These are phyloP conservation scores for Nomada ruficornis DNA, from an alignment of 2,888 invertebrate genomes.

Conservation along the genomic window DNA sequence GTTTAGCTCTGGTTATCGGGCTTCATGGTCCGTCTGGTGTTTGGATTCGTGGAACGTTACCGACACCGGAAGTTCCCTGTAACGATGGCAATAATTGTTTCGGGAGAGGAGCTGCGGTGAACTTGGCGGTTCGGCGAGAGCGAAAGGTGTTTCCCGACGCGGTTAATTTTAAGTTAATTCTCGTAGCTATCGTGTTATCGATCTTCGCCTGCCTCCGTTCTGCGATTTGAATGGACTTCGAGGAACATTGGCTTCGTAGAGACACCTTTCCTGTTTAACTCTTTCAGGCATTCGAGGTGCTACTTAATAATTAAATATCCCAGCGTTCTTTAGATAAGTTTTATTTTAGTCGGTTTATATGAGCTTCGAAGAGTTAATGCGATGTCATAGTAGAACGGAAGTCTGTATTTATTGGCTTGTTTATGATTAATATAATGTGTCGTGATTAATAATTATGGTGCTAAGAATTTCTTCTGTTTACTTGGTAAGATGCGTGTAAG, in stretches of 20 bases:
- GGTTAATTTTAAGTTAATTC: conserved; percentile 13
- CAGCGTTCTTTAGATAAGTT: too few relatives aligned
- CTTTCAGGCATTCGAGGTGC: too few relatives aligned
- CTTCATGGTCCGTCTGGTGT: conserved; percentile 49
- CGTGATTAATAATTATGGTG: too few relatives aligned
- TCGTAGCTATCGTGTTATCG: not conserved
- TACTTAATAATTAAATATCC: too few relatives aligned
- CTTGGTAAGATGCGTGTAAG: too few relatives aligned
- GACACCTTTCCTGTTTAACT: too few relatives aligned
- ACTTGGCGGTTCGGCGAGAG: conserved; percentile 16
- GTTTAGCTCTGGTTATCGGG: conserved; percentile 57
- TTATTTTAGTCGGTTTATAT: too few relatives aligned
- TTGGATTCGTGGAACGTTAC: conserved; percentile 39
- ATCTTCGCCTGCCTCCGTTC: not conserved
- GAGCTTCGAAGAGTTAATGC: too few relatives aligned
- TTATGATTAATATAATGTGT: too few relatives aligned
- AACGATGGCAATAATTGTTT: conserved; percentile 56
- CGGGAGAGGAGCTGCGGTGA: conserved; percentile 28
- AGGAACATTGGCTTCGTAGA: not conserved
- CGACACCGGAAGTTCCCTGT: conserved; percentile 43
- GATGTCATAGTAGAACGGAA: too few relatives aligned
- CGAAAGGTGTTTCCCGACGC: conserved; percentile 1
- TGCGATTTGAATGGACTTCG: not conserved
- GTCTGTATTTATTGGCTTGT: too few relatives aligned
- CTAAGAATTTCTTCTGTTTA: too few relatives aligned